Evolutionary conservation across 2,797 vertebrate species (phyloP).

Genomic region (Enteromius radiatus): DNA sequence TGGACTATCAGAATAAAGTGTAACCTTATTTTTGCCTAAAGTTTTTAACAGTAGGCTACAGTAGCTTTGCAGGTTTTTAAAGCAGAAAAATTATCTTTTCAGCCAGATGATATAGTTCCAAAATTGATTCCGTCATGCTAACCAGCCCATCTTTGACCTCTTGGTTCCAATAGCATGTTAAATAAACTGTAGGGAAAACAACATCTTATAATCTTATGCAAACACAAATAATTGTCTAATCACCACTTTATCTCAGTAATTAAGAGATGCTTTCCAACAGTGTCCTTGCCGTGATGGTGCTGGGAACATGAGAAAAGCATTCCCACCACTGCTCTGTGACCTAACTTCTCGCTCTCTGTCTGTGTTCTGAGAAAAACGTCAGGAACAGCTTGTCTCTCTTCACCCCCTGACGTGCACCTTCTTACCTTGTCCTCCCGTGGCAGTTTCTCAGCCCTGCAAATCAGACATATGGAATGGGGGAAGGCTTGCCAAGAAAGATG

Average conservation of each 20-base stretch:
- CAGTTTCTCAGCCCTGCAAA: conserved; percentile 40
- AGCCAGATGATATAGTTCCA: background rate
- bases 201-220: background rate
- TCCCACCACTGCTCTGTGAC: conserved; percentile 21
- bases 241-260: conserved; percentile 15
- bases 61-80: background rate
- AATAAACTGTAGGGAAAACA: background rate
- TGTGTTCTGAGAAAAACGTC: conserved; percentile 12
- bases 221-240: background rate
- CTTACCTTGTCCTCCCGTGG: conserved; percentile 45
- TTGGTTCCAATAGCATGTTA: background rate
- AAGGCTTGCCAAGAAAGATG: conserved; percentile 50
- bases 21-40: background rate
- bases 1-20: too few species aligned
- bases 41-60: too few species aligned
- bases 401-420: conserved; percentile 31
- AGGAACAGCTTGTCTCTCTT: conserved; percentile 48
- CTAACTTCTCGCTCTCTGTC: conserved; percentile 22
- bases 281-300: background rate
- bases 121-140: background rate
- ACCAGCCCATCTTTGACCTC: background rate
- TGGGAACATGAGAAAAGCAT: background rate
- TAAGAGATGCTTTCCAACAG: conserved; percentile 28
- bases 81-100: background rate
- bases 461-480: conserved; percentile 55